Evolutionary conservation across 2,888 invertebrate genomes (phyloP), one percentile per base, ranked within the genome.

Genomic region (Spisula subtruncata): DNA sequence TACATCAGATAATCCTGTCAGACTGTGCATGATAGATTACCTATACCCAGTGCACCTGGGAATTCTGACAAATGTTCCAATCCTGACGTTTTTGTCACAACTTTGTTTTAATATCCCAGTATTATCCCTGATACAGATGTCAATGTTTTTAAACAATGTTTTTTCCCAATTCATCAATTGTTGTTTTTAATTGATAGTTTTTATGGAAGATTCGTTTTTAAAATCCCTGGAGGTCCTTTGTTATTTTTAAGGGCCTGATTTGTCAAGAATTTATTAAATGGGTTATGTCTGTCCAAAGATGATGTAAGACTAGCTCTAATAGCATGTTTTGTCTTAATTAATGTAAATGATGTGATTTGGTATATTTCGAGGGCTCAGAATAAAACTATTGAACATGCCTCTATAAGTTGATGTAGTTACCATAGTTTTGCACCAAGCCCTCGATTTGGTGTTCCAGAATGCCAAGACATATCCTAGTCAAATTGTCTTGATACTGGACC

Each of bases 1-100:
- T 75, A 75, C 75, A 75, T 75, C 35, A 75, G 75, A 75, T 75
- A 75, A 75, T 75, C 29, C 5, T 75, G 75, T 75, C 75, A 75
- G 8, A 75, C 32, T 35, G 14, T 32, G 16, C 25, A 75, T 75
- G 75, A 75, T 75, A 75, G 18, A 75, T 75, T 75, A 75, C 75
- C 35, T 75, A 35, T 8, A 41, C 41, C n/a, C 6, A 14, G 6
- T 25, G 16, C 75, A 75, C 75, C 75, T 75, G 75, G 75, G 75
- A 75, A 75, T 75, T 75, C 32, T 75, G 75, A 18, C 14, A 16
- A 75, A 75, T 75, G 32, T 35, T 12, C 75, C 29, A 75, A 75
- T 75, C 4, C 8, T n/a, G 71, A 56, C 25, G 10, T 71, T 71
- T 0, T 71, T 25, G 14, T 35, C 25, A n/a, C n/a, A 35, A 35